Base-by-base conservation (phyloP, 2,888 invertebrate genomes). In the Standfussiana lucernea region DNA sequence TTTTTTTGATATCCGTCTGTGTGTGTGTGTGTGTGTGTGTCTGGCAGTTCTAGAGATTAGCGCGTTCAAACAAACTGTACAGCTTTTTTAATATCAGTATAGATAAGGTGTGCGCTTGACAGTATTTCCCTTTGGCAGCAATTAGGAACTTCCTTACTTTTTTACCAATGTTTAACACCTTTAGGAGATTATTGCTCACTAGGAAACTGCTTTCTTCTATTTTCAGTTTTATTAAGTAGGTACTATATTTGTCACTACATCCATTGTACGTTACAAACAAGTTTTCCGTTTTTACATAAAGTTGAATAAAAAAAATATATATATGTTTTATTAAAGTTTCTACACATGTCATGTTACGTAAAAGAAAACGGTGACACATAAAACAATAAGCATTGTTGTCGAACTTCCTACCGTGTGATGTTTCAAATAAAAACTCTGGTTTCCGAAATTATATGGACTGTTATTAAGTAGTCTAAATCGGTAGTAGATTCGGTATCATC, bases 311-410 rank as follows among this genome's bases (percentile, higher is more conserved):
- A 42, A 42, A 0, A 15, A 15, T 2, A 15, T 42, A 45, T 2
- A 42, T 72, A 28, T 61, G 18, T 3, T 32, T 0, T 61, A 24
- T 24, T 35, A 1, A 53, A 10, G 3, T 70, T 68, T 81, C 8
- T 50, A n/a, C 32, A 37, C 13, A 32, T 40, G 62, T 47, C 40
- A 35, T 66, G 37, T 72, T 80, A 67, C 61, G 37, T 53, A 76
- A 62, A 73, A 77, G 74, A 83, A 85, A 83, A 73, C 66, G 37
- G 42, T 47, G 28, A 24, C n/a, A 65, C 10, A 65, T 72, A 47
- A 61, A 82, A 86, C 76, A 86, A 86, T 82, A 75, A 77, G 76
- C 75, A 84, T 86, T 84, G 86, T 86, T 86, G 62, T 28, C 21
- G 65, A 75, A 82, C 68, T 80, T 80, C 78, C 67, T 64, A 79